Percentiles rank a stretch among this genome's conserved stretches.
Conservation (phyloP, 2,113 vertebrate species). For the Aegithalos caudatus region DNA sequence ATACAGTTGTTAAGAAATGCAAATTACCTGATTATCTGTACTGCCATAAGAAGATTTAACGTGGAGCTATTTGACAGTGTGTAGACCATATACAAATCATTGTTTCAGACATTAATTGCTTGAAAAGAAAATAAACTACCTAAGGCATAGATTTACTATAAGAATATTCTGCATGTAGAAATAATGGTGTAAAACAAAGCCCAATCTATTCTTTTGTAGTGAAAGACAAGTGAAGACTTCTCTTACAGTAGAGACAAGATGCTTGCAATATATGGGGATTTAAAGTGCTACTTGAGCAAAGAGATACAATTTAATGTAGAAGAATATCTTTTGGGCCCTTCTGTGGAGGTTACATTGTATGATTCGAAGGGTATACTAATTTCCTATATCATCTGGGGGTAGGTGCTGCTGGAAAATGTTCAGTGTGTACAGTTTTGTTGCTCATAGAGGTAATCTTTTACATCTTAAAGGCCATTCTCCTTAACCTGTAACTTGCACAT, state of each 20-base stretch:
- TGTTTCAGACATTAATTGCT: not conserved
- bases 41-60: not conserved
- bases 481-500: not conserved
- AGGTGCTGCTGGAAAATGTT: not conserved
- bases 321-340: not conserved
- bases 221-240: not conserved
- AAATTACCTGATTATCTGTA: not conserved
- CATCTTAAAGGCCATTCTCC: not conserved
- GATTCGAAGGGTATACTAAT: not conserved
- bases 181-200: not conserved
- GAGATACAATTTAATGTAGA: not conserved
- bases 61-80: not conserved
- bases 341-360: not conserved
- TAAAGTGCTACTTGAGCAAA: not conserved
- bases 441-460: not conserved
- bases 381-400: not conserved
- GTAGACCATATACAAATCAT: not conserved
- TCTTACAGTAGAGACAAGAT: not conserved
- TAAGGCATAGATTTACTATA: not conserved
- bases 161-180: not conserved
- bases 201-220: fast-evolving
- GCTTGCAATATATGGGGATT: not conserved
- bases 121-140: not conserved
- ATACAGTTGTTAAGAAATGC: not conserved
- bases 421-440: not conserved